Evolutionary conservation across 2,113 vertebrate species (phyloP).

Genomic region (Coturnix japonica): DNA sequence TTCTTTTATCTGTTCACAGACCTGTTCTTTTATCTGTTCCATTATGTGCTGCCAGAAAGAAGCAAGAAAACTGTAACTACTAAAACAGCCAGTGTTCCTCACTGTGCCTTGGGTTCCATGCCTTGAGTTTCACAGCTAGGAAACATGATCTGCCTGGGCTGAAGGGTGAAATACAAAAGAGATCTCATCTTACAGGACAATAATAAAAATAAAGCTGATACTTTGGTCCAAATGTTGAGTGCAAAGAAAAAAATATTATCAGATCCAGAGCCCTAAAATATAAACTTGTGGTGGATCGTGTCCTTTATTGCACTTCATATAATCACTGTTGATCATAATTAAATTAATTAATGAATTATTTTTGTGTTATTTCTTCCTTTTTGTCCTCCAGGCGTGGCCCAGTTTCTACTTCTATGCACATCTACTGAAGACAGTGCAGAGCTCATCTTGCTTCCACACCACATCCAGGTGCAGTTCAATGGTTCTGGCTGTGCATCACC

Average conservation of each 20-base stretch:
- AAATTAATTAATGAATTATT: neutral
- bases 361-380: neutral
- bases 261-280: neutral
- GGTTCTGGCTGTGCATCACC: accelerated
- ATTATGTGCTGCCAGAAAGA: neutral
- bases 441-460: neutral
- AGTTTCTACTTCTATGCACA: accelerated
- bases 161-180: neutral
- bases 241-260: neutral
- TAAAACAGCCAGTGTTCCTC: neutral
- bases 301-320: neutral
- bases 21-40: neutral
- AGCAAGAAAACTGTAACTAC: neutral
- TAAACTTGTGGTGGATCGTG: no score
- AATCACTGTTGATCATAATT: neutral
- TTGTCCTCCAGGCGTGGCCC: accelerated
- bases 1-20: neutral
- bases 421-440: accelerated
- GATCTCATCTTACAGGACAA: neutral
- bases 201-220: neutral
- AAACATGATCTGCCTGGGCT: neutral
- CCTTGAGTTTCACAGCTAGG: neutral
- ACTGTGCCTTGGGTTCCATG: neutral
- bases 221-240: no score
- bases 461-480: neutral